Conservation (phyloP, 1,140 invertebrate species). For the Brachionus sp. region DNA sequence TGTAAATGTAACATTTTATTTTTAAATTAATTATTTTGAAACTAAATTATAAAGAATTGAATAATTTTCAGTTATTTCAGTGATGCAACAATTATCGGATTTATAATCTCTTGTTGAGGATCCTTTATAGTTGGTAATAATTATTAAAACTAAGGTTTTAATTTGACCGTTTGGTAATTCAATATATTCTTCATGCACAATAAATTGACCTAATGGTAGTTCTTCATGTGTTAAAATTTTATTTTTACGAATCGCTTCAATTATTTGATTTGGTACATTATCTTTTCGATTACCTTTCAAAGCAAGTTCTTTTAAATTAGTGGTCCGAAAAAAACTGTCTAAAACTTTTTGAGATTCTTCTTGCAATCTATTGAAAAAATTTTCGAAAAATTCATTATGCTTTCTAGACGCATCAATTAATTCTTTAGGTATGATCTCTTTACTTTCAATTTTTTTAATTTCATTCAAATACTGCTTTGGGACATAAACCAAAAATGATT, state of each 20-base stretch:
- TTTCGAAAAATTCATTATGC: not conserved
- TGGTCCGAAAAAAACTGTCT: not conserved
- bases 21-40: not conserved
- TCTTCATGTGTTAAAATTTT: not conserved
- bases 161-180: not conserved
- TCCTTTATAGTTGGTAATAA: not conserved
- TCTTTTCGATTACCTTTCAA: not conserved
- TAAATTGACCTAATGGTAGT: not conserved
- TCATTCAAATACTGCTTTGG: not conserved
- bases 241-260: not conserved
- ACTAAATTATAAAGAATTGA: not conserved
- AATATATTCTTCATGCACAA: not conserved
- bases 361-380: constrained; percentile 5
- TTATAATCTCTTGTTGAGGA: not conserved
- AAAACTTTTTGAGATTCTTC: constrained; percentile 27
- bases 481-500: not conserved
- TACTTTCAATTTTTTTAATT: not conserved
- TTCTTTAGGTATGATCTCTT: not conserved
- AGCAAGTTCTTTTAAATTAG: not conserved
- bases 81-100: not conserved
- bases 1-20: too few relatives aligned
- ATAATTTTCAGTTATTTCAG: constrained; percentile 12
- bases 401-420: not conserved
- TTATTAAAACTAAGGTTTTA: not conserved
- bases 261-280: not conserved